Base-by-base conservation (phyloP, 1,140 invertebrate species). In the Lepidotrigona ventralis region DNA sequence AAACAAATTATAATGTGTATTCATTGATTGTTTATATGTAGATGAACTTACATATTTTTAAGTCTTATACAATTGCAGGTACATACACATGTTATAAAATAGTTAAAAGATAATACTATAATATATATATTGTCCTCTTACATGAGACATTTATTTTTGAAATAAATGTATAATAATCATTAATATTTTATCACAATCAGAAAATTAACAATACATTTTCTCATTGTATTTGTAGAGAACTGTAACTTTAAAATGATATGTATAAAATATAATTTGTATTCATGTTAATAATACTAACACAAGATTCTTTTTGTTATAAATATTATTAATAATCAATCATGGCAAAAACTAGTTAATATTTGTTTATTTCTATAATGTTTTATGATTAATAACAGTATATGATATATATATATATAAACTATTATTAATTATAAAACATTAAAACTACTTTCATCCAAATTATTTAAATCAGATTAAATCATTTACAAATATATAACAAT, bases 1-100 rank as follows among this genome's bases (percentile, higher is more conserved):
- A 79, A 70, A 58, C 9, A 80, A 72, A 51, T 60, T 73, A 23
- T 53, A 63, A 60, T 46, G 73, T 79, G 39, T 72, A 80, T 63
- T 14, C 14, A 79, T 21, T 39, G 54, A 46, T 60, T 56, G 58
- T 72, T 58, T 71, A 56, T 80, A 72, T 71, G 29, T 60, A 72
- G 78, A 79, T 79, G 78, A 79, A 70, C 54, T 51, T 56, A 71
- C 29, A 58, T 79, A 15, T 64, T 80, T 72, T 72, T 80, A 58
- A 63, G 71, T 60, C 46, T 58, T 72, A 72, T 58, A 80, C 56
- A 53, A 51, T 63, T 72, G 15, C 39, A 80, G 69, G 69, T 80
- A 72, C 39, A 56, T 80, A 72, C 78, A 21, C 69, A 80, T 29
- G 33, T 33, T 26, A 26, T 63, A 23, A 60, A 29, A 19, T 39